Evolutionary conservation across 2,797 vertebrate species (phyloP), one percentile per base, ranked within the genome.

Genomic region (Falco rusticolus): DNA sequence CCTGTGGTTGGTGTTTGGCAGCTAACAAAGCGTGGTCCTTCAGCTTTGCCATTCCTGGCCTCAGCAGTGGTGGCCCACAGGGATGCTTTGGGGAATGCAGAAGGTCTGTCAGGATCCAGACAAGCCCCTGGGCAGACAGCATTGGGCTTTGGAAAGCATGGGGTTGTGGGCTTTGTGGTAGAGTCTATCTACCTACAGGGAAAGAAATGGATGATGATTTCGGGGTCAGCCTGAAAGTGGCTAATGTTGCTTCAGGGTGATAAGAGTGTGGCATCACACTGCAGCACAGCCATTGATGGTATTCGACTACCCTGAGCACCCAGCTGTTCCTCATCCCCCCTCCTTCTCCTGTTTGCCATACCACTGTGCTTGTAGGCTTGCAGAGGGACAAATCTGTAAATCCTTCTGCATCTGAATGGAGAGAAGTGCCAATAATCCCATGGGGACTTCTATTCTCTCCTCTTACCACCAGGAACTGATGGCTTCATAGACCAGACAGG

Each of bases 191-290:
- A 37, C 12, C 37, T 29, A 5, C 13, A 54, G 71, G 41, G 29
- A 63, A 61, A 14, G 57, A 13, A 69, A 0, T 12, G 11, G 12
- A 3, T 34, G 34, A 34, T 22, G 28, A 51, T 69, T 64, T 61
- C 4, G 6, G 48, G 13, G 25, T 61, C 47, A 15, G 37, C 34
- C 45, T 53, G 41, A 10, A 66, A 34, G 63, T n/a, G 28, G 14
- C 31, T 60, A 26, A 9, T 33, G 21, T 15, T 76, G 68, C 64
- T 71, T 77, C 51, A n/a, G 43, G 41, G 51, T 4, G 34, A 3
- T 3, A 6, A 45, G 25, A 41, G 59, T 0, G 1, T 5, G 50
- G 74, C 9, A 16, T 39, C 16, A 5, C 0, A 3, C 28, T 4
- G 22, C 28, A 41, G 87, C 43, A 26, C 16, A 41, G 31, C 33